Evolutionary conservation across 2,113 vertebrate species (phyloP).

Genomic region (Rhynchopsitta pachyrhyncha): DNA sequence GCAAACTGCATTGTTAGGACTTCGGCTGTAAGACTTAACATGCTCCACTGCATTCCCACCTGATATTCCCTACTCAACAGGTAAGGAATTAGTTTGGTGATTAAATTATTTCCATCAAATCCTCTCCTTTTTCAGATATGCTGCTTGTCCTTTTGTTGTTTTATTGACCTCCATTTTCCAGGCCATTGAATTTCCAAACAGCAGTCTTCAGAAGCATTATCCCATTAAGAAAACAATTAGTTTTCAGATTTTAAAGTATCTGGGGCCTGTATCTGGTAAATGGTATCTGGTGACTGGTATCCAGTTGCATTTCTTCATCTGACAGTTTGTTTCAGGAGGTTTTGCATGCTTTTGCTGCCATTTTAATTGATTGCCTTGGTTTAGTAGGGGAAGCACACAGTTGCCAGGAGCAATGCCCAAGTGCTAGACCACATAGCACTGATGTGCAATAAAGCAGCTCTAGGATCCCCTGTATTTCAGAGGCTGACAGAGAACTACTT

Average conservation of each 20-base stretch:
- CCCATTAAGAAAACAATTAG: background rate
- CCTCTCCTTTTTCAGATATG: background rate
- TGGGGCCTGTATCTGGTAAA: background rate
- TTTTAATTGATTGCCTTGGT: background rate
- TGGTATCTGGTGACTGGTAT: background rate
- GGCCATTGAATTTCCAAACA: constrained; percentile 40
- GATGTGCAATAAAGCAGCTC: background rate
- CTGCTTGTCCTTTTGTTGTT: constrained; percentile 33
- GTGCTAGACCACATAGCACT: background rate
- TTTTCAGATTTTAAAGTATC: background rate
- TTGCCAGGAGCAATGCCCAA: background rate
- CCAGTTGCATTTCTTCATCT: background rate
- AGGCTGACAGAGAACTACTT: background rate
- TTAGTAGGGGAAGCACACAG: background rate
- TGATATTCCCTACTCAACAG: constrained; percentile 1
- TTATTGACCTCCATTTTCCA: constrained; percentile 54
- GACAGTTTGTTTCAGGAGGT: background rate
- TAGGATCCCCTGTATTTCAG: background rate
- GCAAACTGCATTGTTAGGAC: background rate
- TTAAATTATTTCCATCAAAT: constrained; percentile 46
- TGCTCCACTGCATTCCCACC: background rate
- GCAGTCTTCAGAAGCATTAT: background rate
- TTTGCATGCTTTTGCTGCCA: background rate
- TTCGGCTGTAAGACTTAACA: background rate
- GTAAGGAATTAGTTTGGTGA: constrained; percentile 34